A percentile compares a stretch with the other conserved stretches of the same genome.
phyloP scores from a whole-genome alignment of 2,113 vertebrate species.

The Phaethornis superciliosus region DNA sequence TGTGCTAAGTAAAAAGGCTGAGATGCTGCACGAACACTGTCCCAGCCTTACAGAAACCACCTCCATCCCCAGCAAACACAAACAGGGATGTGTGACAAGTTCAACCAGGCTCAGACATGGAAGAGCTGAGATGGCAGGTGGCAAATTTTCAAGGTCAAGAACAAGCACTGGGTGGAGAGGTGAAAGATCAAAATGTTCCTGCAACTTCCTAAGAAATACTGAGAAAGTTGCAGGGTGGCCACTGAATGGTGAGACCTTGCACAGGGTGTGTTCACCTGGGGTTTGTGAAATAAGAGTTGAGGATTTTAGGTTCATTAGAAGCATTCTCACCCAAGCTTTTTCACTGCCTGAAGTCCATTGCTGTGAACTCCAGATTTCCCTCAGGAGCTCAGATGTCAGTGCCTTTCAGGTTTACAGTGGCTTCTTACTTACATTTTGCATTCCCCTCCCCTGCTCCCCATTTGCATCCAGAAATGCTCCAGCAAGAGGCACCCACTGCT shows the following conservation, averaged over 20 bases:
- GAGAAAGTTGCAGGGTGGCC: neutral
- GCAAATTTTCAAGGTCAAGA: neutral
- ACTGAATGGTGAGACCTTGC: fast-evolving
- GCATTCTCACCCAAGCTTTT: neutral
- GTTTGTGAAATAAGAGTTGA: fast-evolving
- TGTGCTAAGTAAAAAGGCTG: neutral
- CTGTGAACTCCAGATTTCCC: neutral
- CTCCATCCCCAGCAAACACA: neutral
- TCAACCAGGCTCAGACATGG: fast-evolving
- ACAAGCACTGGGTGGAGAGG: no score
- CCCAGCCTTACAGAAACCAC: neutral
- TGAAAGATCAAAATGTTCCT: neutral
- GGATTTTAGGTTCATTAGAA: neutral
- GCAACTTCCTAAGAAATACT: fast-evolving
- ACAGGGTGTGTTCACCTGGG: fast-evolving
- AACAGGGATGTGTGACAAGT: neutral
- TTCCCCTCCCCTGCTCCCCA: neutral
- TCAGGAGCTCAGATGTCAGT: neutral
- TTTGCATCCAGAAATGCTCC: neutral
- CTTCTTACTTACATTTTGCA: neutral
- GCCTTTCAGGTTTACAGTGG: neutral
- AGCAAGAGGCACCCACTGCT: neutral
- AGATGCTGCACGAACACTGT: neutral
- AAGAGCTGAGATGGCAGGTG: neutral
- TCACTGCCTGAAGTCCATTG: neutral